Percentiles rank a stretch among this genome's conserved stretches.
These are phyloP conservation scores for Equus quagga DNA, from an alignment of 2,113 vertebrate genomes.

Conservation along the genomic window DNA sequence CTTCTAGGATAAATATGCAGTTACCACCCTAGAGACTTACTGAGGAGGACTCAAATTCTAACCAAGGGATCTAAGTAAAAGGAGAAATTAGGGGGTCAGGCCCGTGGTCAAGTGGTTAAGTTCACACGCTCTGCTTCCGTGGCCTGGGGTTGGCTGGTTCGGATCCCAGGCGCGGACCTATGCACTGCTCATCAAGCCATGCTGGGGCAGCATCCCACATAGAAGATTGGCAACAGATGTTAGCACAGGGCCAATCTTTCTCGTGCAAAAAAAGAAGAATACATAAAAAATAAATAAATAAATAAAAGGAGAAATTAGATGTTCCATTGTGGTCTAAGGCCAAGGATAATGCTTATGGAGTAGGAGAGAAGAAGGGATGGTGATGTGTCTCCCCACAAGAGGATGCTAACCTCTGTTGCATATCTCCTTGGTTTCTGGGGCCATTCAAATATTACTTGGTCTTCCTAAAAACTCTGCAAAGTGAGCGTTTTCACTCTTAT, in stretches of 20 bases:
- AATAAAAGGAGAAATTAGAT: not conserved
- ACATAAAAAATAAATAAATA: not conserved
- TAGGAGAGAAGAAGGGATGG: not conserved
- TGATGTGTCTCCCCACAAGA: rapidly evolving
- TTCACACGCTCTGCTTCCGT: too few species aligned
- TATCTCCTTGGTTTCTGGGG: not conserved
- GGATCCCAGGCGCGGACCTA: too few species aligned
- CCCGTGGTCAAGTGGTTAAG: too few species aligned
- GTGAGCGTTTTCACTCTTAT: not conserved
- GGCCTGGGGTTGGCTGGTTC: too few species aligned
- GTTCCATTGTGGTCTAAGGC: not conserved
- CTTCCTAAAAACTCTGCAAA: not conserved
- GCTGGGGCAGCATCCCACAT: too few species aligned
- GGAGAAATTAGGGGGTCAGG: not conserved
- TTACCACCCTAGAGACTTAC: not conserved
- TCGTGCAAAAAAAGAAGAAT: too few species aligned
- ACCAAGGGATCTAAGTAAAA: not conserved
- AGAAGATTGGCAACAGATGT: too few species aligned
- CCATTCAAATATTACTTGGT: not conserved
- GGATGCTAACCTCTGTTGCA: rapidly evolving
- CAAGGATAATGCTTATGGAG: rapidly evolving
- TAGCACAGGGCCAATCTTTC: too few species aligned
- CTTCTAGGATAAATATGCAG: not conserved
- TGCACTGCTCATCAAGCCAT: too few species aligned
- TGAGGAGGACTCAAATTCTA: not conserved